Percentiles rank a stretch among this genome's conserved stretches.
Conservation (phyloP, 2,797 vertebrate species). For the Urosaurus nigricauda region DNA sequence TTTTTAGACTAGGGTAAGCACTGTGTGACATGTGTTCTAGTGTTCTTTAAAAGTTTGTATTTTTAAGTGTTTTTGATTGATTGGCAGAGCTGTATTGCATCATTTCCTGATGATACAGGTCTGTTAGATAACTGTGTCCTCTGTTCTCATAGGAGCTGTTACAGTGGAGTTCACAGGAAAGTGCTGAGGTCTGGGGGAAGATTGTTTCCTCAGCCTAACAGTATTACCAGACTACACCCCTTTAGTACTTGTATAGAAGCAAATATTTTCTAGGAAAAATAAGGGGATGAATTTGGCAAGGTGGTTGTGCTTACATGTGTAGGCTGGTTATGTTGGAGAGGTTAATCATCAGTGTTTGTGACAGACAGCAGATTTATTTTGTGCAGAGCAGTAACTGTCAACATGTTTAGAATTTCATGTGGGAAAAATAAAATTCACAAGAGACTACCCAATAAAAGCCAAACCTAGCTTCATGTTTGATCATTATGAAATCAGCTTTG, state of each 20-base stretch:
- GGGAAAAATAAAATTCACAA: not conserved
- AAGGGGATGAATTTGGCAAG: not conserved
- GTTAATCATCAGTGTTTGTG: not conserved
- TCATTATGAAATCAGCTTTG: not conserved
- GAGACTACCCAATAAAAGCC: not conserved
- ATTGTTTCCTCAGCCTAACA: not conserved
- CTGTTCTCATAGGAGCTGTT: not conserved
- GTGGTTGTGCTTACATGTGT: not conserved
- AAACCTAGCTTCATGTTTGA: not conserved
- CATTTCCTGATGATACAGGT: not conserved
- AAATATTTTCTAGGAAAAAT: not conserved
- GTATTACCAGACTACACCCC: not conserved
- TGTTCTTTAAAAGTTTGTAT: too few relatives aligned
- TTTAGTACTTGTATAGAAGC: not conserved
- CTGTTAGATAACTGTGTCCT: not conserved
- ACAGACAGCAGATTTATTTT: not conserved
- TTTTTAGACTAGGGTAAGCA: too few relatives aligned
- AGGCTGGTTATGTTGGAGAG: too few relatives aligned
- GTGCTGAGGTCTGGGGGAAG: not conserved
- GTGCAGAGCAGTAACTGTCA: not conserved
- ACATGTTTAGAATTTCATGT: not conserved
- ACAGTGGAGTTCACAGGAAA: not conserved
- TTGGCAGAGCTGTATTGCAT: not conserved
- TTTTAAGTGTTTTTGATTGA: not conserved
- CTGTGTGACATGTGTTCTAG: too few relatives aligned